These are phyloP conservation scores for Episyrphus balteatus DNA, from an alignment of 1,140 invertebrate species.

Conservation along the genomic window DNA sequence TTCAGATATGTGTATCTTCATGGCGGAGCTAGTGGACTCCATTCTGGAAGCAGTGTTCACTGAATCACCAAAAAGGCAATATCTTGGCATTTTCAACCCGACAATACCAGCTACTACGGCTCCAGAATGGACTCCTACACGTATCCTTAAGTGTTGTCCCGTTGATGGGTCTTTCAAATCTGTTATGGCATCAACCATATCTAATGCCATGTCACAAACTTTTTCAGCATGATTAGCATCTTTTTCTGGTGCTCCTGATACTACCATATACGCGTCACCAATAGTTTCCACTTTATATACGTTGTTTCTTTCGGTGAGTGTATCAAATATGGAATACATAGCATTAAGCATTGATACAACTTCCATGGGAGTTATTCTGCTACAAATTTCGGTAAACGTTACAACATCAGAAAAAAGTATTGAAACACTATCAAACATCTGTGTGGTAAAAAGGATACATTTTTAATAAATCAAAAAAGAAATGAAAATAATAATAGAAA, in stretches of 20 bases:
- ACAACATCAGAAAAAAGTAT: slow-evolving; percentile 96
- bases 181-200: slow-evolving; percentile 89
- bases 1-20: slow-evolving; percentile 91
- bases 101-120: slow-evolving; percentile 91
- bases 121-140: slow-evolving; percentile 82
- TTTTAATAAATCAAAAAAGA: neutral
- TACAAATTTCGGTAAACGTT: slow-evolving; percentile 93
- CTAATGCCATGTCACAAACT: slow-evolving; percentile 92
- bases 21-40: slow-evolving; percentile 83
- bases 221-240: slow-evolving; percentile 83
- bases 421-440: slow-evolving; percentile 90
- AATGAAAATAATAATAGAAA: neutral
- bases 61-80: slow-evolving; percentile 74
- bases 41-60: slow-evolving; percentile 86
- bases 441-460: neutral
- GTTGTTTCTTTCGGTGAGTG: slow-evolving; percentile 78
- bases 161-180: slow-evolving; percentile 85
- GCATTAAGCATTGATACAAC: slow-evolving; percentile 94
- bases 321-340: slow-evolving; percentile 90
- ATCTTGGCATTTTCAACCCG: slow-evolving; percentile 87
- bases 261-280: slow-evolving; percentile 95
- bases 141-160: slow-evolving; percentile 74
- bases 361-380: slow-evolving; percentile 87
- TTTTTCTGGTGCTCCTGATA: slow-evolving; percentile 85
- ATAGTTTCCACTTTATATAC: slow-evolving; percentile 98